A percentile compares a stretch with the other conserved stretches of the same genome.
Conservation (phyloP, 2,797 vertebrate species). For the Tragopan temminckii region DNA sequence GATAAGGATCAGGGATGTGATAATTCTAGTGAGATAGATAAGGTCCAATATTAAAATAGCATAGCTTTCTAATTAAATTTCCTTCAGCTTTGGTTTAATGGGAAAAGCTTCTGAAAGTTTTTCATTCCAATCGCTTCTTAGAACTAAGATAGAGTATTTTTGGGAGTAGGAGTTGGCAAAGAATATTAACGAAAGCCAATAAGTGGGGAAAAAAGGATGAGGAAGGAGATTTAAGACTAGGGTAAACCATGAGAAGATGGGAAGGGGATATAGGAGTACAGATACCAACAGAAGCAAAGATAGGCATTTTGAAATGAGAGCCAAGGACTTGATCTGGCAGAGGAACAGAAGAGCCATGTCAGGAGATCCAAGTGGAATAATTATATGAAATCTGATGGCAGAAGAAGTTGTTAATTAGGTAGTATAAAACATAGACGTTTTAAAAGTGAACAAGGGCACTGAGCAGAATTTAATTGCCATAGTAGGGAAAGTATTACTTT, state of each 20-base stretch:
- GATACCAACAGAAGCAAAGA: constrained; percentile 30
- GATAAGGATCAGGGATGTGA: constrained; percentile 26
- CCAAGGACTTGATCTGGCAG: constrained; percentile 40
- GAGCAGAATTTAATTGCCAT: constrained; percentile 2
- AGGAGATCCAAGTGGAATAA: constrained; percentile 48
- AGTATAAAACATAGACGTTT: constrained; percentile 25
- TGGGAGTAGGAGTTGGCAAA: not conserved
- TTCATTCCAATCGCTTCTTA: not conserved
- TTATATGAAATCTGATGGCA: constrained; percentile 57
- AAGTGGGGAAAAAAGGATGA: constrained; percentile 14
- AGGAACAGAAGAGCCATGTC: not conserved
- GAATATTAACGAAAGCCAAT: not conserved
- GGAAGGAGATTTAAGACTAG: constrained; percentile 21
- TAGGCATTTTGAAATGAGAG: constrained; percentile 37
- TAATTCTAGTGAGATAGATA: constrained; percentile 35
- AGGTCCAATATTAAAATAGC: constrained; percentile 54
- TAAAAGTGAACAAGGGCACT: constrained; percentile 1
- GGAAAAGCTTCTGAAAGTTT: constrained; percentile 33
- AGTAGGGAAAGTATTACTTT: not conserved
- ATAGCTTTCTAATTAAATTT: constrained; percentile 55
- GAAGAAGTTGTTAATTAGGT: constrained; percentile 47
- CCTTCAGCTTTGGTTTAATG: constrained; percentile 41
- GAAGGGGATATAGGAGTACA: not conserved
- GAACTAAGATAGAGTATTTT: not conserved
- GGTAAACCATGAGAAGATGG: constrained; percentile 16